A percentile compares a stretch with the other conserved stretches of the same genome.
These are phyloP conservation scores for Aphaenogaster rudis DNA, from an alignment of 1,140 invertebrate species.

Conservation along the genomic window DNA sequence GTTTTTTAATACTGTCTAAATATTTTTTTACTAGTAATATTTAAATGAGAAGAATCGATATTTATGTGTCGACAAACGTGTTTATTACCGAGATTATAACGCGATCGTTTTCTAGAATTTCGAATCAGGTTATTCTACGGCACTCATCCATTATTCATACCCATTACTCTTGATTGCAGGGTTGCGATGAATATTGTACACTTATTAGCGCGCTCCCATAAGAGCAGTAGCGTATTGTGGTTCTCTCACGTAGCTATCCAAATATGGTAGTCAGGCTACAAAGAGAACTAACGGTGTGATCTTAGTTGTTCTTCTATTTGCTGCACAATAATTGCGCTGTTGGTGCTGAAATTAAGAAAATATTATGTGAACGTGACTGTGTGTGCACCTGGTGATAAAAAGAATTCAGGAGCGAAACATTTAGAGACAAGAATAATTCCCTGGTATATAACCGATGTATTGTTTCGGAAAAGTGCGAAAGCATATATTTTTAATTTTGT, in stretches of 20 bases:
- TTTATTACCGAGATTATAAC: constrained; percentile 40
- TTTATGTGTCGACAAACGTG: background rate
- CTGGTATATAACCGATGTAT: background rate
- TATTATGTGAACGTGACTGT: background rate
- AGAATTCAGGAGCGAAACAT: background rate
- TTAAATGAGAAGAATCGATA: background rate
- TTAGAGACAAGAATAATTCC: background rate
- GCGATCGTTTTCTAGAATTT: constrained; percentile 49
- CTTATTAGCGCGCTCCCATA: constrained; percentile 49
- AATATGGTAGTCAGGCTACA: constrained; percentile 13
- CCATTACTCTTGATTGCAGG: constrained; percentile 56
- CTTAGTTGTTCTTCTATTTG: background rate
- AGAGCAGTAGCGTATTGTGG: constrained; percentile 31
- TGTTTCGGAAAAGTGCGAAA: background rate
- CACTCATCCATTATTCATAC: constrained; percentile 54
- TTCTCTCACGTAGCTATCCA: background rate
- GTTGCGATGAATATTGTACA: constrained; percentile 60
- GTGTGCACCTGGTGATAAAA: background rate
- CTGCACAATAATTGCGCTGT: background rate
- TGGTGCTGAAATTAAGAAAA: constrained; percentile 35
- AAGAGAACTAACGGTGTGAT: background rate
- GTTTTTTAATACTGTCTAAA: background rate
- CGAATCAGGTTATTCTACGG: constrained; percentile 19
- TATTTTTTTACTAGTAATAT: background rate
- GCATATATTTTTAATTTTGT: background rate